These are phyloP conservation scores for Sus cebifrons DNA, from an alignment of 2,797 vertebrate species.

Conservation along the genomic window DNA sequence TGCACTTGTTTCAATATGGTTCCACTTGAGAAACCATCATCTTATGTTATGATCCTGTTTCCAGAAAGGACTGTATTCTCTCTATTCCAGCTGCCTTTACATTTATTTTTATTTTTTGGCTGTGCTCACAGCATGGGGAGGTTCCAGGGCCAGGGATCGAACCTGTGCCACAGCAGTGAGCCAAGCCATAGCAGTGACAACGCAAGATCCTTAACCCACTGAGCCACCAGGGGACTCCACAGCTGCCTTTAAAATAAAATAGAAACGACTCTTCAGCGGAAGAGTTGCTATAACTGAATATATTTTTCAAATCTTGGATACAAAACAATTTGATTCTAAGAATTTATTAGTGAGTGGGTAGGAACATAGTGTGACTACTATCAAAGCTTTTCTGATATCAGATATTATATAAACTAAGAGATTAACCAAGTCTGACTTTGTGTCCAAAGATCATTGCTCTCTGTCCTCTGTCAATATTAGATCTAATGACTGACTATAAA, in stretches of 20 bases:
- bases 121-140: too few relatives aligned
- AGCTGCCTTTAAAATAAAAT: conserved; percentile 50
- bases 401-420: conserved; percentile 38
- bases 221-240: too few relatives aligned
- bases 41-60: conserved; percentile 52
- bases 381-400: conserved; percentile 59
- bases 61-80: conserved; percentile 28
- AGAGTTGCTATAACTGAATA: conserved; percentile 55
- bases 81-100: conserved; percentile 52
- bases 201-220: too few relatives aligned
- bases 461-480: conserved; percentile 40
- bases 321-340: conserved; percentile 69
- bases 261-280: not conserved
- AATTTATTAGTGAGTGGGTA: conserved; percentile 45
- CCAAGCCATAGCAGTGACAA: too few relatives aligned
- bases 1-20: not conserved
- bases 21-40: conserved; percentile 53
- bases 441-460: conserved; percentile 52
- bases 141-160: too few relatives aligned
- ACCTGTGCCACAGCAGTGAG: too few relatives aligned
- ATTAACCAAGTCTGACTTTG: conserved; percentile 44
- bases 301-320: conserved; percentile 56
- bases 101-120: too few relatives aligned
- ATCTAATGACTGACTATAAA: conserved; percentile 43
- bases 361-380: conserved; percentile 14